Percentiles rank a stretch among this genome's conserved stretches.
phyloP scores from a whole-genome alignment of 2,113 vertebrate genomes.

The Thunnus thynnus region DNA sequence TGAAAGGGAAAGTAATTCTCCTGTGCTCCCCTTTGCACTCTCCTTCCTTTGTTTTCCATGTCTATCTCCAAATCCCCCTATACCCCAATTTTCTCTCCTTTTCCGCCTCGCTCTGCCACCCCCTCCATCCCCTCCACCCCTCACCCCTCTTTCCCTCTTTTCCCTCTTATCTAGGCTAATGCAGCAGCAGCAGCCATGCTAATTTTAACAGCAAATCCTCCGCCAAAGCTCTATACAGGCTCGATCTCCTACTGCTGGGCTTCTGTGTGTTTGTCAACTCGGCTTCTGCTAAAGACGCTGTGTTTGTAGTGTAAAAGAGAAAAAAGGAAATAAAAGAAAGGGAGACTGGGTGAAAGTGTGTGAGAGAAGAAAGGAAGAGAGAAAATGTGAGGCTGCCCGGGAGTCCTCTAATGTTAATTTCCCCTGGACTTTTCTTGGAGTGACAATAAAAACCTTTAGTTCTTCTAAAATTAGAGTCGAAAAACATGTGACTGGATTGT shows the following conservation, averaged over 20 bases:
- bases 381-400: constrained; percentile 12
- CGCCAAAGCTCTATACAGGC: constrained; percentile 72
- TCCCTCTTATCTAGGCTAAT: constrained; percentile 83
- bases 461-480: constrained; percentile 57
- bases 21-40: constrained; percentile 36
- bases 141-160: constrained; percentile 43
- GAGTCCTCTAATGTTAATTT: constrained; percentile 48
- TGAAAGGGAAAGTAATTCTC: constrained; percentile 48
- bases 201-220: constrained; percentile 81
- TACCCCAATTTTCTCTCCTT: constrained; percentile 63
- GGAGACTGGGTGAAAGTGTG: neutral
- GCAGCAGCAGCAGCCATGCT: constrained; percentile 77
- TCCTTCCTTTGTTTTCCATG: constrained; percentile 43
- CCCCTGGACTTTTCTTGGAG: constrained; percentile 57
- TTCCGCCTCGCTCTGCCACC: constrained; percentile 45
- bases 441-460: constrained; percentile 65
- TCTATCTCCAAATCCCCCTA: constrained; percentile 43
- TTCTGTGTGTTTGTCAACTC: constrained; percentile 64
- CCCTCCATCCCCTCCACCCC: constrained; percentile 13
- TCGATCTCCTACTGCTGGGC: constrained; percentile 55
- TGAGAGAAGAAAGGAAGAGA: constrained; percentile 16
- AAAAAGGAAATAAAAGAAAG: neutral
- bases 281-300: constrained; percentile 42
- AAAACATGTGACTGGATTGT: constrained; percentile 33
- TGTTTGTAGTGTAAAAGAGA: constrained; percentile 41